Evolutionary conservation across 2,888 invertebrate species (phyloP).

Genomic region (Branchellion lobata): DNA sequence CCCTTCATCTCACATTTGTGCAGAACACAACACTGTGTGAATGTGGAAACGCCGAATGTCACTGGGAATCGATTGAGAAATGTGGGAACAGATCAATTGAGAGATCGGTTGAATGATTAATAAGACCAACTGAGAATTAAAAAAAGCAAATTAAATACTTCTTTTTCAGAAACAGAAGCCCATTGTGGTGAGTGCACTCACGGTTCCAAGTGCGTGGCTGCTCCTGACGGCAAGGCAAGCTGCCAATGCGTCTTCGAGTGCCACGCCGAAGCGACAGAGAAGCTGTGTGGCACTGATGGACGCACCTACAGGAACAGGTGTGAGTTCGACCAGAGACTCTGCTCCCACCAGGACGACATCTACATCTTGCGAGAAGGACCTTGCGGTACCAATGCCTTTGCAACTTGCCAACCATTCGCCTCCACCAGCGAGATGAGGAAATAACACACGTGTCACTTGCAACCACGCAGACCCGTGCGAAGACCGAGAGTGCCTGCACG

Average conservation of each 20-base stretch:
- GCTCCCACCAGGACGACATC: neutral
- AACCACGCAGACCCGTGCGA: conserved; percentile 18
- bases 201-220: conserved; percentile 2
- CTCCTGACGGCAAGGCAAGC: neutral
- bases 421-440: neutral
- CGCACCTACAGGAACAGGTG: conserved; percentile 16
- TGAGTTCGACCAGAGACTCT: neutral
- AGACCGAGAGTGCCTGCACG: neutral
- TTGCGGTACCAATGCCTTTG: neutral
- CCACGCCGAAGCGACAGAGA: neutral
- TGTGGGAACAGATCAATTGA: too few relatives aligned
- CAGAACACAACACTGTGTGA: too few relatives aligned
- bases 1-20: too few relatives aligned
- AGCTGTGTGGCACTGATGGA: conserved; percentile 28
- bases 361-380: neutral
- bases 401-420: neutral
- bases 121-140: too few relatives aligned
- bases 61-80: too few relatives aligned
- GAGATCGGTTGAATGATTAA: too few relatives aligned
- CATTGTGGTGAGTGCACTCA: neutral
- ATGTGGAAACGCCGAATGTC: too few relatives aligned
- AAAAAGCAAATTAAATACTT: neutral
- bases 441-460: neutral
- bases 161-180: neutral
- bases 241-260: conserved; percentile 3